Evolutionary conservation across 2,113 vertebrate species (phyloP), one percentile per base, ranked within the genome.

Genomic region (Stigmatopora nigra): DNA sequence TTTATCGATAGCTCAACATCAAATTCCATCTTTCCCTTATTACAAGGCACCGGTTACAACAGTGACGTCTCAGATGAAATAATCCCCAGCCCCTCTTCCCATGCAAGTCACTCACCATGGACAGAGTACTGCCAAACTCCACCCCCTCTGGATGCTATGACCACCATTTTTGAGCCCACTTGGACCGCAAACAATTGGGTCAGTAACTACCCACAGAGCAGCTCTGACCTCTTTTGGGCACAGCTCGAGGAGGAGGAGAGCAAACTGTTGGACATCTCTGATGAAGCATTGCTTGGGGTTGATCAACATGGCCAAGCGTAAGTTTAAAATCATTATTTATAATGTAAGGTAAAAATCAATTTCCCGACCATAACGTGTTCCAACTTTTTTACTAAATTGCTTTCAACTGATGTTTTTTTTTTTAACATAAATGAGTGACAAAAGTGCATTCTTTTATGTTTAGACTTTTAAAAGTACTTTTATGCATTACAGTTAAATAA

Each of bases 181-280:
- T 3, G 5, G 16, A 1, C 11, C 0, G 67, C 1, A 12, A 3
- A 13, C 45, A 70, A 64, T 41, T 1, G 36, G 48, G 38, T 14
- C 56, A 17, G 49, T 19, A 51, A 47, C 20, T 77, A 70, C 70
- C 73, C 88, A 8, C 56, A 52, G 47, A 82, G 83, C 10, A 64
- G 65, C 60, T 67, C 84, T 1, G 71, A 79, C 16, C 93, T 91
- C 77, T 94, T 94, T 81, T 87, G 90, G 82, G 87, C 84, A 19
- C 93, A 94, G 78, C 88, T 93, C 20, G 80, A 79, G 73, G 84
- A 71, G 65, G 91, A 93, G 63, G 90, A 92, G 48, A 81, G 7
- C 12, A 49, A 79, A 1, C 81, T 94, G 68, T 76, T 58, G 36
- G 63, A 31, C 5, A 61, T 92, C 61, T 79, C 88, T 0, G 84